These are phyloP conservation scores for Drosophila tristis DNA, from an alignment of 1,140 invertebrate species.

Conservation along the genomic window DNA sequence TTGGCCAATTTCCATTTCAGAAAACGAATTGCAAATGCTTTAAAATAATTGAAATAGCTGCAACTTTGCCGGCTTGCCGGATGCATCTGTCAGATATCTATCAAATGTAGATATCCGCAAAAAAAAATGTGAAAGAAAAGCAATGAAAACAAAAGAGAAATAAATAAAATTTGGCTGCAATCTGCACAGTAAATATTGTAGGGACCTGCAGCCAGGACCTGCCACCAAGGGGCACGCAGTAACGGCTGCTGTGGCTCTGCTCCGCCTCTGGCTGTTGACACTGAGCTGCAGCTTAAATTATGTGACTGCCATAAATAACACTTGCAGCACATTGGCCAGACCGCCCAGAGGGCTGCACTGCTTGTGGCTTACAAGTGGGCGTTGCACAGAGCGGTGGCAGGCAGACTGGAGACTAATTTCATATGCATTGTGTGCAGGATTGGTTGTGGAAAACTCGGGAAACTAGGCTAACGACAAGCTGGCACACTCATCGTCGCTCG, in stretches of 20 bases:
- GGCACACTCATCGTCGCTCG: conserved; percentile 5
- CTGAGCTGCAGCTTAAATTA: conserved; percentile 61
- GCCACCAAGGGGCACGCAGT: conserved; percentile 22
- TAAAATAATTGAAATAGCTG: conserved; percentile 40
- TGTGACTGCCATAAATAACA: conserved; percentile 73
- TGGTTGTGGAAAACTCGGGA: conserved; percentile 10
- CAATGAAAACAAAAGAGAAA: conserved; percentile 5
- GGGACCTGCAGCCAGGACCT: conserved; percentile 48
- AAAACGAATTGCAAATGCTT: not conserved
- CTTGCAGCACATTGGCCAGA: conserved; percentile 46
- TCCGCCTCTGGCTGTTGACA: conserved; percentile 41
- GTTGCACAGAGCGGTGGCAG: conserved; percentile 6
- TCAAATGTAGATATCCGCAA: conserved; percentile 16
- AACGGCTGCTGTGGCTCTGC: conserved; percentile 12
- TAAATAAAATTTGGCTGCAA: conserved; percentile 12
- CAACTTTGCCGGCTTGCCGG: conserved; percentile 18
- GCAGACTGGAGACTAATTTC: conserved; percentile 59
- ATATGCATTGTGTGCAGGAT: conserved; percentile 53
- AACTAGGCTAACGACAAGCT: conserved; percentile 64
- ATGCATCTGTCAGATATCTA: conserved; percentile 48
- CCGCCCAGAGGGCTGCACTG: conserved; percentile 35
- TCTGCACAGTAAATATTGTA: conserved; percentile 23
- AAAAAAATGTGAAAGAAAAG: not conserved
- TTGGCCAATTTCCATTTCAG: conserved; percentile 41
- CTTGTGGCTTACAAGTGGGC: not conserved